Evolutionary conservation across 2,113 vertebrate genomes (phyloP).

Genomic region (Lamprotornis superbus): DNA sequence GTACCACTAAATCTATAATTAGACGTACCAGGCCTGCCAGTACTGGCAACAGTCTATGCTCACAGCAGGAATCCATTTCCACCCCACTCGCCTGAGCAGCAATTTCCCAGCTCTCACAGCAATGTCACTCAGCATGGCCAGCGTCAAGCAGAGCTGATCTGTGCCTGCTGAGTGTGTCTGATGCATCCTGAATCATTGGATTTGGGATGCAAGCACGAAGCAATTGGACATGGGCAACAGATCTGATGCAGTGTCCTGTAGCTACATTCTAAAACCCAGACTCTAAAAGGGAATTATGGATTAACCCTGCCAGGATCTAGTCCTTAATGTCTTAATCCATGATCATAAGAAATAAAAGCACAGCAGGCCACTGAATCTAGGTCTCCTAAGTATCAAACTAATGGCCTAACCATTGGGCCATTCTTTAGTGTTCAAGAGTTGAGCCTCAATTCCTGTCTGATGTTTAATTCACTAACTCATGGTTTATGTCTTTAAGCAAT

Average conservation of each 20-base stretch:
- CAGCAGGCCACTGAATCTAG: background rate
- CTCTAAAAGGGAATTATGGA: conserved; percentile 42
- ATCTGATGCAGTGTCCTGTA: conserved; percentile 42
- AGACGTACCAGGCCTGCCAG: background rate
- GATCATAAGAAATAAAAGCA: conserved; percentile 34
- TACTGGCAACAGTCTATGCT: background rate
- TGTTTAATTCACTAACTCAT: background rate
- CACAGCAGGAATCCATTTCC: background rate
- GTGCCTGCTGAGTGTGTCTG: conserved; percentile 38
- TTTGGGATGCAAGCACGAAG: conserved; percentile 46
- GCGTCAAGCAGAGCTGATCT: background rate
- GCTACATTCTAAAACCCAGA: conserved; percentile 16
- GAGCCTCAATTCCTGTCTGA: background rate
- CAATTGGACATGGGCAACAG: conserved; percentile 52
- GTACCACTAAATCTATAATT: background rate
- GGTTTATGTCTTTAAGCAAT: background rate
- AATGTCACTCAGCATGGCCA: background rate
- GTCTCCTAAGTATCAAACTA: background rate
- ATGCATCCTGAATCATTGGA: conserved; percentile 42
- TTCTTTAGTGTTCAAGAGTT: background rate
- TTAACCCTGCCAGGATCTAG: conserved; percentile 39
- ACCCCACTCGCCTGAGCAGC: rapidly evolving
- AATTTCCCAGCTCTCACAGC: background rate
- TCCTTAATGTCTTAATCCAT: conserved; percentile 51
- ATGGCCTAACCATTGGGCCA: background rate